Evolutionary conservation across 1,140 invertebrate species (phyloP), one percentile per base, ranked within the genome.

Genomic region (Drosophila watanabei): DNA sequence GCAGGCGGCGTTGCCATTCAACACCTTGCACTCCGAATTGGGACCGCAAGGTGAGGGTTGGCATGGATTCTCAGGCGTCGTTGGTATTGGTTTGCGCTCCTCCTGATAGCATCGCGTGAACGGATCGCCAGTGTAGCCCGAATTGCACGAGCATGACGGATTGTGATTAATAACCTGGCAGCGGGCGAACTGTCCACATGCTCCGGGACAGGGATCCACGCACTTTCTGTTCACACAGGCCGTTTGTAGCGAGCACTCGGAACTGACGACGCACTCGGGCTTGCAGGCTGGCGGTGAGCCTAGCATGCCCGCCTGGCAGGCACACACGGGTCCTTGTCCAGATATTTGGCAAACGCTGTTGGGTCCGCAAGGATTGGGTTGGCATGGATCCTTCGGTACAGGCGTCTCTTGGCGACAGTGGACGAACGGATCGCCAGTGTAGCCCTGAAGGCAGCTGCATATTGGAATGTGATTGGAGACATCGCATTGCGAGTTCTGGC

Each of bases 381-480:
- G 94, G 82, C 97, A 97, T n/a, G 95, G 95, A 70, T 93, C 90
- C 58, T 73, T 88, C 9, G 85, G 43, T 9, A 81, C 82, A 1
- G 70, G 65, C 4, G 77, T 75, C 66, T 93, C 91, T 14, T 79
- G 92, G 18, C 91, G 89, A 18, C 92, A 93, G 28, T 88, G 69
- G 6, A 96, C 94, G 91, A 97, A 97, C n/a, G 97, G 97, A 95
- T 98, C 97, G 24, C 97, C 96, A 45, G 95, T 95, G 86, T 95
- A 97, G 39, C 96, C 95, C 35, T 94, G 89, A 48, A 95, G 93
- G 92, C 96, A 97, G 52, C 94, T 95, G 90, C 97, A 98, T 20
- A 96, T 95, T 14, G 97, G 96, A n/a, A 96, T 94, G 91, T 97
- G 97, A 84, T 97, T 97, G 13, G 96, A 95, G 1, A 97, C 96